Evolutionary conservation across 1,140 invertebrate species (phyloP), one percentile per base, ranked within the genome.

Genomic region (Drosophila albomicans): DNA sequence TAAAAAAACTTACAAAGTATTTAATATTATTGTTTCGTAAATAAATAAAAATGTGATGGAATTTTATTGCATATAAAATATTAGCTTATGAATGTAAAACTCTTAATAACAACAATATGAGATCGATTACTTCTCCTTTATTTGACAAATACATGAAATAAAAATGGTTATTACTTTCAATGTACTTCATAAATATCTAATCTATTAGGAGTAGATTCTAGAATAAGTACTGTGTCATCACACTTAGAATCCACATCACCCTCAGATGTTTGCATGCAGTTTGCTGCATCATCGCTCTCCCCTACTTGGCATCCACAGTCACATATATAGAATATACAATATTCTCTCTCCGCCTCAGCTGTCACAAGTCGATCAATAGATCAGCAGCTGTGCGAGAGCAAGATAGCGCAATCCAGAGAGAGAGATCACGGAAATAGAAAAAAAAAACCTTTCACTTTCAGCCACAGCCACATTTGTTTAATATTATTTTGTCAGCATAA

Each of bases 371-470:
- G 28, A 54, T 54, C 51, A 54, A 54, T 13, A 43, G 41, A 43
- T 43, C 41, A 13, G 25, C 10, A 54, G 16, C 8, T 30, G 25
- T 54, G 16, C 6, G 11, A 48, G 46, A 48, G 15, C 2, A 13
- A 54, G 25, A 30, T 13, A 54, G 6, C 11, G 35, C 35, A 38
- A 10, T 10, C 35, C 35, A 38, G 35, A 38, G 32, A 35, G 6
- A 11, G 3, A n/a, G 13, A 46, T 7, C 35, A 38, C 51, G 6
- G 51, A 35, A 48, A 48, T 48, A 20, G 15, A 41, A 54, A 45
- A 2, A 45, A 2, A 25, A 15, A 54, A 38, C 10, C 54, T 57
- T 41, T 57, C 54, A 41, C 54, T 57, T 57, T 57, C 35, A 15
- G 5, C 11, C 8, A 5, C 11, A 62, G 8, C 3, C 20, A 25